These are phyloP conservation scores for Cataglyphis hispanica DNA, from an alignment of 1,140 invertebrate species.

Conservation along the genomic window DNA sequence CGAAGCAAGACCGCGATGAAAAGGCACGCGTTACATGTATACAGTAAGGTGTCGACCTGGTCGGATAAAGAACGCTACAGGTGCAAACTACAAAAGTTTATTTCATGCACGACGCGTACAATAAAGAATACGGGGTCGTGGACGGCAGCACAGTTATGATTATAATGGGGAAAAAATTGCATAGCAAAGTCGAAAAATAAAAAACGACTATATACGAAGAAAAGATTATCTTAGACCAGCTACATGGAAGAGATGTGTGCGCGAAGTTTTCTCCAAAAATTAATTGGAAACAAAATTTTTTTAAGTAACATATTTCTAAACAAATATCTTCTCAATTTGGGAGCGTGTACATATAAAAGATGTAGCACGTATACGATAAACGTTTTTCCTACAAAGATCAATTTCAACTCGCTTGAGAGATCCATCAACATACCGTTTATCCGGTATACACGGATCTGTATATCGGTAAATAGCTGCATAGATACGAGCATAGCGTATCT, in stretches of 20 bases:
- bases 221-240: background rate
- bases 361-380: background rate
- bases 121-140: constrained; percentile 11
- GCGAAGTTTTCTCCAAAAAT: background rate
- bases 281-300: background rate
- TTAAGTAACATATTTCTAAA: background rate
- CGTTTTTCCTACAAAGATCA: constrained; percentile 4
- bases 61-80: constrained; percentile 57
- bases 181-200: background rate
- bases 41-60: constrained; percentile 12
- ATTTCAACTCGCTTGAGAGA: constrained; percentile 27
- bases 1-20: constrained; percentile 30
- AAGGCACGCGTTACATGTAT: constrained; percentile 35
- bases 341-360: background rate
- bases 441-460: constrained; percentile 11
- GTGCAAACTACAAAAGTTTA: constrained; percentile 57
- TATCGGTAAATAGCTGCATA: constrained; percentile 49
- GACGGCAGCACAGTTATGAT: background rate
- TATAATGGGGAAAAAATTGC: constrained; percentile 17
- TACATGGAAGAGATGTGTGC: background rate
- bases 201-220: background rate
- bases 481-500: constrained; percentile 37
- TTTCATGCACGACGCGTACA: constrained; percentile 38
- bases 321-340: background rate
- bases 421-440: constrained; percentile 49